These are phyloP conservation scores for Peromyscus nudipes DNA, from an alignment of 2,797 vertebrate genomes.

Conservation along the genomic window DNA sequence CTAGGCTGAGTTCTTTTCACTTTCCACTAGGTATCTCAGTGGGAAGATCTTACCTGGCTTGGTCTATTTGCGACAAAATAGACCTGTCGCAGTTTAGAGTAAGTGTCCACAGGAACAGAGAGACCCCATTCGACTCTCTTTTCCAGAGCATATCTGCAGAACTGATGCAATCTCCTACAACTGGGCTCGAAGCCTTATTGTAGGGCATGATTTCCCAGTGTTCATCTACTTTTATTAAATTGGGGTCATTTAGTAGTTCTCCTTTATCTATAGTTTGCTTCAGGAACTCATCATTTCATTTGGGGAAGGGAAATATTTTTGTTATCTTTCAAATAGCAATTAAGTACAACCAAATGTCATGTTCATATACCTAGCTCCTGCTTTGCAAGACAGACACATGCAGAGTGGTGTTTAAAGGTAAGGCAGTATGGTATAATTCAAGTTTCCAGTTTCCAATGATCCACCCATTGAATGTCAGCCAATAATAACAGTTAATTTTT, in stretches of 20 bases:
- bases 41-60: not conserved
- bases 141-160: not conserved
- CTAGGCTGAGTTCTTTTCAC: not conserved
- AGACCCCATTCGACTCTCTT: not conserved
- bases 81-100: too few species aligned
- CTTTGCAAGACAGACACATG: not conserved
- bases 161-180: not conserved
- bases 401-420: not conserved
- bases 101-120: not conserved
- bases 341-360: not conserved
- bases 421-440: not conserved
- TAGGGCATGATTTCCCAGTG: not conserved
- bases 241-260: not conserved
- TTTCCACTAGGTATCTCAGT: not conserved
- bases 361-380: not conserved
- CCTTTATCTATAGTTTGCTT: not conserved
- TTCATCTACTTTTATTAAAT: not conserved
- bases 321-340: not conserved
- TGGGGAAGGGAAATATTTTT: not conserved
- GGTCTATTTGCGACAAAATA: not conserved
- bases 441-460: not conserved
- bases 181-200: not conserved
- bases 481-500: not conserved
- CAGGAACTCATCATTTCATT: not conserved
- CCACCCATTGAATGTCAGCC: not conserved